Percentiles rank a stretch among this genome's conserved stretches.
These are phyloP conservation scores for Trissolcus brochymenae DNA, from an alignment of 2,888 invertebrate genomes.

Conservation along the genomic window DNA sequence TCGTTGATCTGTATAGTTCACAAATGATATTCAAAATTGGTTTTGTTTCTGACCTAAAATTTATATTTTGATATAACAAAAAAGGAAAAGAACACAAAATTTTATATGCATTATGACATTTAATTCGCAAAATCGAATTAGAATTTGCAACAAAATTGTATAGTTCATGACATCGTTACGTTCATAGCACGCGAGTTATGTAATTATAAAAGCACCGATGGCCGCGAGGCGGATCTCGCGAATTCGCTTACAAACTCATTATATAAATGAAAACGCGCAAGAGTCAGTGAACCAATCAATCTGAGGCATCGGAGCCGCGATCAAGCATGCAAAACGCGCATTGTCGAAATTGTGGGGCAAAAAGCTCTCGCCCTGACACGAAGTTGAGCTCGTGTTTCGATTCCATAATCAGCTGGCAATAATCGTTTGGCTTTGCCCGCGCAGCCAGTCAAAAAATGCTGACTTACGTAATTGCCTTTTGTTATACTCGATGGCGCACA, in stretches of 20 bases:
- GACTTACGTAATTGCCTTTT: conserved; percentile 29
- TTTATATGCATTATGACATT: not conserved
- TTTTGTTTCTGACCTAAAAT: no score
- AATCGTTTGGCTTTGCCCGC: not conserved
- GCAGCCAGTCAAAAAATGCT: not conserved
- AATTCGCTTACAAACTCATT: conserved; percentile 51
- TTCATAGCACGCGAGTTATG: conserved; percentile 39
- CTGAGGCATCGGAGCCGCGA: conserved; percentile 37
- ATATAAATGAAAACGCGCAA: conserved; percentile 56
- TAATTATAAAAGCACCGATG: conserved; percentile 48
- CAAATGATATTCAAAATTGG: not conserved
- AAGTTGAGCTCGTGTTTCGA: not conserved
- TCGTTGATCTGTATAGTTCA: no score
- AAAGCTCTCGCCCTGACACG: conserved; percentile 5
- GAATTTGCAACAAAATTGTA: conserved; percentile 41
- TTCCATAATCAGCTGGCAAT: conserved; percentile 2
- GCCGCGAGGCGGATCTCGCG: conserved; percentile 55
- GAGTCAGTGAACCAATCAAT: conserved; percentile 56
- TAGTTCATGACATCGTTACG: conserved; percentile 40
- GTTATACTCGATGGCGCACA: conserved; percentile 25
- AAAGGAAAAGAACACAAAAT: no score
- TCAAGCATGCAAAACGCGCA: conserved; percentile 39
- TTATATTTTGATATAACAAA: no score
- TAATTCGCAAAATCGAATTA: not conserved
- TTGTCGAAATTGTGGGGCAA: conserved; percentile 43